Evolutionary conservation across 2,888 invertebrate genomes (phyloP), one percentile per base, ranked within the genome.

Genomic region (Pammene aurita): DNA sequence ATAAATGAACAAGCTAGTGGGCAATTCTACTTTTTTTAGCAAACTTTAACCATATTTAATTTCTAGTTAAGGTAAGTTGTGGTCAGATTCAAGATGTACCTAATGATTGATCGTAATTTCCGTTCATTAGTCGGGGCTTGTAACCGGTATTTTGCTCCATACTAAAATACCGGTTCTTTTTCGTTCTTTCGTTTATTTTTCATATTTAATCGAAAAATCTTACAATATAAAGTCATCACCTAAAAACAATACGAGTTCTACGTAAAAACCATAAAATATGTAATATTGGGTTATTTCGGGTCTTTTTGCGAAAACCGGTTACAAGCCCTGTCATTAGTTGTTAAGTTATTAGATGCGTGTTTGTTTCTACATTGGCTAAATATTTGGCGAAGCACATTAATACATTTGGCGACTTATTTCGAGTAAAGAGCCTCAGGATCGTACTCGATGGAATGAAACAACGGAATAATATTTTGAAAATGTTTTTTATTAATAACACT

Each of bases 401-500:
- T 26, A 26, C 10, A 11, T 35, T 61, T 61, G 61, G 48, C 61
- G 18, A 41, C 18, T n/a, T n/a, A n/a, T 18, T 41, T n/a, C 41
- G 50, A n/a, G 48, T 62, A 70, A 62, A 67, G 73, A 70, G 71
- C 55, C 58, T 71, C 71, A 73, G 75, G 71, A 73, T 73, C 71
- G 72, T 74, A 70, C 75, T 72, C 52, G 18, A 46, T 76, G 79
- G 73, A 89, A 80, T 85, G 75, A 86, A 92, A 92, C 87, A 81
- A 81, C 83, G 78, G 75, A 82, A 82, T 90, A 88, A 89, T 91
- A 92, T 91, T 92, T 92, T 92, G 92, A 92, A 92, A 92, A 92
- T 92, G 91, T 92, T 92, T 92, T 92, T 90, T 92, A 75, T 92
- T 92, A 92, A 91, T 92, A 92, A 92, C 92, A 92, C 92, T 92